Conservation (phyloP, 1,140 invertebrate genomes). For the Trachelipus rathkii region DNA sequence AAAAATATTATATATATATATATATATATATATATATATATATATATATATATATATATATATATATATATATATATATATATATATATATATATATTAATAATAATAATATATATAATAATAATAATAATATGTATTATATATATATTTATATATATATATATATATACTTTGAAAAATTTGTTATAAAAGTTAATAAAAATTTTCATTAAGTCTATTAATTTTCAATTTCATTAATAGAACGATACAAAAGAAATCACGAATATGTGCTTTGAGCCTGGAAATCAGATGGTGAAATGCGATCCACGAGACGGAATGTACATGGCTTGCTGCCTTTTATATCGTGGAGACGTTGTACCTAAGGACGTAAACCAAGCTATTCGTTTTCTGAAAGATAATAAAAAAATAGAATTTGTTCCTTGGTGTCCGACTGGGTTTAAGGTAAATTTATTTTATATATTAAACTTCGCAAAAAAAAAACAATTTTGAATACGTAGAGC, state of each 20-base stretch:
- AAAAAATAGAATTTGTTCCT: constrained; percentile 52
- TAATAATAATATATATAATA: neutral
- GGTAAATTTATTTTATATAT: too few species aligned
- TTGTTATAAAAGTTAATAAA: too few species aligned
- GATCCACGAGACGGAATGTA: constrained; percentile 54
- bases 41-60: too few species aligned
- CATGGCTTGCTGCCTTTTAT: constrained; percentile 75
- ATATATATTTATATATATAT: constrained; percentile 11
- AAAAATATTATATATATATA: too few species aligned
- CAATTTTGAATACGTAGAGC: too few species aligned
- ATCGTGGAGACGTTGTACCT: constrained; percentile 56
- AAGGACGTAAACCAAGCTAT: constrained; percentile 55
- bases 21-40: too few species aligned
- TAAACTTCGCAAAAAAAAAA: too few species aligned
- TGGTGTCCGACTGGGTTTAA: constrained; percentile 58
- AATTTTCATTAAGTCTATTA: too few species aligned
- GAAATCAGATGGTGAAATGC: constrained; percentile 58
- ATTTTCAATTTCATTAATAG: constrained; percentile 20
- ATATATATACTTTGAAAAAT: neutral
- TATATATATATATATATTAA: too few species aligned
- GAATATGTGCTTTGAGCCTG: constrained; percentile 53
- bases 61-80: too few species aligned
- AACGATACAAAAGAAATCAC: constrained; percentile 53
- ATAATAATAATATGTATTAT: neutral
- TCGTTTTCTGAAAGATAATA: constrained; percentile 51